Percentiles rank a stretch among this genome's conserved stretches.
phyloP scores from a whole-genome alignment of 1,140 invertebrate genomes.

The Eumeta japonica region DNA sequence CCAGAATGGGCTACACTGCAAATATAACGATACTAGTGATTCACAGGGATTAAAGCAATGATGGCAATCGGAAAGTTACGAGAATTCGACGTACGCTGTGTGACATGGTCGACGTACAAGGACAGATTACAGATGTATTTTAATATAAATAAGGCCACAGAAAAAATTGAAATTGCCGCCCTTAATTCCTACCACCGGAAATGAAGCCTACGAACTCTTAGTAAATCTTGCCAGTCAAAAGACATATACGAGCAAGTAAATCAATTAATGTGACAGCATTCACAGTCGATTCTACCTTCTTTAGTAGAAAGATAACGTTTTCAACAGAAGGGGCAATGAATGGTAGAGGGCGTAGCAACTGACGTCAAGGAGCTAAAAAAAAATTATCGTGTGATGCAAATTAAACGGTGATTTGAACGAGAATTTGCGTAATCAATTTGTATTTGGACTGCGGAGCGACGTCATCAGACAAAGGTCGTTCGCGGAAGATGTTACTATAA shows the following conservation, averaged over 20 bases:
- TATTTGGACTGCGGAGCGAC: constrained; percentile 15
- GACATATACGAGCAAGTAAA: background rate
- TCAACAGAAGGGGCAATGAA: constrained; percentile 9
- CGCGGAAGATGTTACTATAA: constrained; percentile 12
- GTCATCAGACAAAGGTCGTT: constrained; percentile 18
- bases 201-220: constrained; percentile 5
- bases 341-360: constrained; percentile 10
- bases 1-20: too few relatives aligned
- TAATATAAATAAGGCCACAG: constrained; percentile 8
- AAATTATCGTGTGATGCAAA: constrained; percentile 12
- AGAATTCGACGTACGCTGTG: background rate
- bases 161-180: constrained; percentile 9
- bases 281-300: background rate
- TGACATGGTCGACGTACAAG: constrained; percentile 13
- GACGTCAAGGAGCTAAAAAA: constrained; percentile 13
- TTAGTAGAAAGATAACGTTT: constrained; percentile 16
- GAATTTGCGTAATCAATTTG: constrained; percentile 17
- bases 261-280: background rate
- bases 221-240: constrained; percentile 2
- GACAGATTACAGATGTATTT: constrained; percentile 14
- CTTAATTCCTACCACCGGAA: constrained; percentile 12
- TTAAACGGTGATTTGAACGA: constrained; percentile 10
- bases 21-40: too few relatives aligned
- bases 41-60: background rate
- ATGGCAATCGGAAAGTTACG: background rate